Conservation (phyloP, 2,888 invertebrate genomes). For the Spilosoma lubricipeda region DNA sequence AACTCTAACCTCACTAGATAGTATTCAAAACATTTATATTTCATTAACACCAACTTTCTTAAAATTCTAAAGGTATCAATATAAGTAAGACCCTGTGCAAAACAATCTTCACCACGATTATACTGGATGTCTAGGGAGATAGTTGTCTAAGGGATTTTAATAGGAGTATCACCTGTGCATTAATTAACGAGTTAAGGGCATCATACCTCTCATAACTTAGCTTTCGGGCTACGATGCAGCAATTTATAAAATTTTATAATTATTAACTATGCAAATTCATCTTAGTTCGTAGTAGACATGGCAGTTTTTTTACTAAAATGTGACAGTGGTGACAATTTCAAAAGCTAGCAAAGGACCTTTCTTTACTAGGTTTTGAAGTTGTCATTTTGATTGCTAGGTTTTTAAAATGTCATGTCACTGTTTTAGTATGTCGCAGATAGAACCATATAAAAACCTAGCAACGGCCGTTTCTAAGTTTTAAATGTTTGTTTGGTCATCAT, state of each 20-base stretch:
- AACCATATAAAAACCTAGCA: no score
- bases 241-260: neutral
- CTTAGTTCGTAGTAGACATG: neutral
- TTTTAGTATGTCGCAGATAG: no score
- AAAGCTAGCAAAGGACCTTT: no score
- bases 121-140: neutral
- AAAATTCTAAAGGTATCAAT: neutral
- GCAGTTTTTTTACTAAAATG: neutral
- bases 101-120: constrained; percentile 5
- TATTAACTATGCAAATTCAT: constrained; percentile 6
- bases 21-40: neutral
- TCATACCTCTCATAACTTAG: constrained; percentile 14
- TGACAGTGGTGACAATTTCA: no score
- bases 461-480: no score
- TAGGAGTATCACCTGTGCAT: constrained; percentile 20
- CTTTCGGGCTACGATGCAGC: constrained; percentile 14
- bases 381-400: no score
- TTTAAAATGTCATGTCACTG: no score
- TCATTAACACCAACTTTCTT: neutral
- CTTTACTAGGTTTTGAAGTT: no score
- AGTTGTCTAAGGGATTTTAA: constrained; percentile 20
- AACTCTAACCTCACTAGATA: neutral
- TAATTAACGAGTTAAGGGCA: constrained; percentile 18
- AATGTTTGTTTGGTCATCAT: no score
- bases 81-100: neutral